Base-by-base conservation (phyloP, 1,140 invertebrate species). In the Littorina saxatilis region DNA sequence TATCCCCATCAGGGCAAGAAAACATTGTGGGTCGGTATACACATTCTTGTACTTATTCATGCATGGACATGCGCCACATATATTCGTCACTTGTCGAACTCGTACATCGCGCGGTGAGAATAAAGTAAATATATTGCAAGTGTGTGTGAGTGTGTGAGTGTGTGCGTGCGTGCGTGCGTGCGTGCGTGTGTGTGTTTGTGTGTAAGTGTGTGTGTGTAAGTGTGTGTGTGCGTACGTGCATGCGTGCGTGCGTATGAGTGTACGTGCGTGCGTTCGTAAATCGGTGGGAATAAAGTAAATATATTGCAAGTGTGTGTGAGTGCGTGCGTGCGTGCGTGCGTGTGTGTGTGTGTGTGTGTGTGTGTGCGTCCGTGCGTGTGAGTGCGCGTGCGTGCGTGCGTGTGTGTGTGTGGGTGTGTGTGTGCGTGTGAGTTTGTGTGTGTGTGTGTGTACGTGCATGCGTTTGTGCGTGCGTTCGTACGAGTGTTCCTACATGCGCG, bases 231-330 rank as follows among this genome's bases (percentile, higher is more conserved):
- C 35, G 63, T 68, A 32, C 35, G 63, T 68, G 63, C 35, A 32
- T 68, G 63, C 35, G 63, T 68, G 63, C 35, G 63, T 68, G 63
- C 35, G 63, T 68, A 32, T 68, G 63, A 35, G 63, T 68, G 63
- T 68, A 32, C 35, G 63, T 68, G 63, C 35, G 63, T 68, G 63
- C 35, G 63, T 68, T 20, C n/a, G 58, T 63, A n/a, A 13, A n/a
- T n/a, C 11, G 7, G 58, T n/a, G 13, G n/a, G 27, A 13, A 29
- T 13, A 63, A 29, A 13, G 58, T 63, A n/a, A 13, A n/a, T 63
- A 27, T 63, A 7, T 9, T 68, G 63, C 29, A 23, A 35, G 63
- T n/a, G 63, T 68, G 63, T 39, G 63, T 68, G 63, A n/a, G n/a
- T n/a, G n/a, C n/a, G n/a, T n/a, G 11, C 13, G 11, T 9, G 17